Percentiles rank a stretch among this genome's conserved stretches.
Conservation (phyloP, 1,140 invertebrate species). For the Caenorhabditis inopinata region DNA sequence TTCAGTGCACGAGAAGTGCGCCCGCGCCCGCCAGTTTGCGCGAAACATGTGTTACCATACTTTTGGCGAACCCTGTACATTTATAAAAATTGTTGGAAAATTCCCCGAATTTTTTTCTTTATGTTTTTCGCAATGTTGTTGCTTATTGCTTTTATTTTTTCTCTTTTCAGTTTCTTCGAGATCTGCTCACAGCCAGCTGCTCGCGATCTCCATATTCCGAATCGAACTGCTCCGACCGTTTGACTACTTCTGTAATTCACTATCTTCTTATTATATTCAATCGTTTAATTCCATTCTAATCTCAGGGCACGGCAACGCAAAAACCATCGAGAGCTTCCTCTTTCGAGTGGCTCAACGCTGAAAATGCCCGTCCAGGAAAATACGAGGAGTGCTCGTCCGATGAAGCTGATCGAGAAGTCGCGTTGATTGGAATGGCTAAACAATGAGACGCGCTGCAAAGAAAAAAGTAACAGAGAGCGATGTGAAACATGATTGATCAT, state of each 20-base stretch:
- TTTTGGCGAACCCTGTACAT: too few species aligned
- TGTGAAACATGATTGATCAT: not conserved
- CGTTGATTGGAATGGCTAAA: not conserved
- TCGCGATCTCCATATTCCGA: not conserved
- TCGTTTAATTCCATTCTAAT: not conserved
- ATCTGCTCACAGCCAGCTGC: not conserved
- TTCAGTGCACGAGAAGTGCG: too few species aligned
- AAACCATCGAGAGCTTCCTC: constrained; percentile 12
- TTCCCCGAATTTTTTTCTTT: too few species aligned
- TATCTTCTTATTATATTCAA: too few species aligned
- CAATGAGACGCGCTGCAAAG: not conserved
- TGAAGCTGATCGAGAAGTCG: constrained; percentile 22
- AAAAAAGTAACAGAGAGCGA: constrained; percentile 7
- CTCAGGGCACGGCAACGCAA: not conserved
- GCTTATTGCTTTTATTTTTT: too few species aligned
- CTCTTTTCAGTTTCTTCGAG: constrained; percentile 23
- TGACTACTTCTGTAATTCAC: not conserved
- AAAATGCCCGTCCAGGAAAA: not conserved
- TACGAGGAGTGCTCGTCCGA: not conserved
- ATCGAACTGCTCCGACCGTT: not conserved
- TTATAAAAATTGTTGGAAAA: too few species aligned
- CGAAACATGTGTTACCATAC: too few species aligned
- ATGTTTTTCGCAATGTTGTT: too few species aligned
- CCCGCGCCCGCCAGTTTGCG: too few species aligned
- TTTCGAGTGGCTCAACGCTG: constrained; percentile 19